Base-by-base conservation (phyloP, 2,113 vertebrate genomes). In the Plotosus lineatus region DNA sequence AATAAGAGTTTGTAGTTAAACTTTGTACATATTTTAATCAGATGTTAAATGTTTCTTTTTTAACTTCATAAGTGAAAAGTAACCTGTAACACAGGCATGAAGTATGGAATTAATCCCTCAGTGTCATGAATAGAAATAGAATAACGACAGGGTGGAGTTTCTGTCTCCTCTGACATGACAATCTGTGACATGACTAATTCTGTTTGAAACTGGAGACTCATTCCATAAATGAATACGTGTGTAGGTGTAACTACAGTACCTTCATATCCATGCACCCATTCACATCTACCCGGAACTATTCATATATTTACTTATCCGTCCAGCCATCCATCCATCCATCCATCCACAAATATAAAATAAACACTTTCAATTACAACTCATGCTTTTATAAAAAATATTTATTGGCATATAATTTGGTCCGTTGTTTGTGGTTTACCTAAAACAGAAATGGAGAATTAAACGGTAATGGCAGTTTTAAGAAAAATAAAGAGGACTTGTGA, bases 401-500 rank as follows among this genome's bases (percentile, higher is more conserved):
- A 82, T 82, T 82, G 55, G 75, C 21, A 50, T 72, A 78, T 53
- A 48, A 58, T 82, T 82, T 82, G 81, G 81, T 82, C 81, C 81
- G 51, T 77, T 50, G 55, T 33, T 82, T 28, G 19, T 42, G 33
- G 36, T 55, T 79, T 51, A 55, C 33, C 68, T 56, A 33, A 48
- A 72, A 48, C 69, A 50, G n/a, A 71, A 78, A 66, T 21, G 55
- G 14, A 44, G 26, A 58, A 56, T 71, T 44, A 44, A 9, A 69
- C 48, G 46, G 2, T 56, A 12, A 44, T 19, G 38, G 38, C 26
- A 79, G 56, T 21, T 50, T 33, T 31, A 56, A 44, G 15, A 69
- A 79, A 46, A 71, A 48, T 71, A 71, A 71, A 71, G 26, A 28
- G 42, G 10, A 71, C 28, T 48, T 17, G n/a, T 68, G 40, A 23